Percentiles rank a stretch among this genome's conserved stretches.
Conservation (phyloP, 2,888 invertebrate genomes). For the Stenotaenia linearis region DNA sequence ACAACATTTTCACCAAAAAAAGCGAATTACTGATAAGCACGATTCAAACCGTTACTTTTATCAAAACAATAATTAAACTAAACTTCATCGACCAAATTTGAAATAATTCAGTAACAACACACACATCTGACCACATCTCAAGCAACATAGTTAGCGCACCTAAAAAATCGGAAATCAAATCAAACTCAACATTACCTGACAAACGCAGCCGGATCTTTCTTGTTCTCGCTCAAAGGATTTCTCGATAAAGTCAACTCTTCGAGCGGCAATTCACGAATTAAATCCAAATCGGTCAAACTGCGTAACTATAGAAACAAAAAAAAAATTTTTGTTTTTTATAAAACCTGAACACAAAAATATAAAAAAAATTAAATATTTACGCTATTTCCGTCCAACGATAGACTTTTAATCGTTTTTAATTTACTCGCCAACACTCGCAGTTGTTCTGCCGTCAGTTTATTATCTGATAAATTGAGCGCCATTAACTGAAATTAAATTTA, state of each 20-base stretch:
- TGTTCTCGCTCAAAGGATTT: slow-evolving; percentile 73
- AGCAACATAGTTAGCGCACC: slow-evolving; percentile 39
- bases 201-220: slow-evolving; percentile 67
- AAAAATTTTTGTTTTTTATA: neutral
- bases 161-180: neutral
- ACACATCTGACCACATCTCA: too few species aligned
- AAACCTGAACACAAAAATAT: neutral
- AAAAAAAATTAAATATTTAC: neutral
- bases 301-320: slow-evolving; percentile 37
- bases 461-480: neutral
- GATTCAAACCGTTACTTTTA: too few species aligned
- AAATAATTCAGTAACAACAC: too few species aligned
- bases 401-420: neutral
- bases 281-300: slow-evolving; percentile 52
- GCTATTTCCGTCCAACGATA: neutral
- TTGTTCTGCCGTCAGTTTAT: neutral
- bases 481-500: neutral
- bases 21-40: neutral
- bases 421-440: neutral
- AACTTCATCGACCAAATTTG: too few species aligned
- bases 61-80: too few species aligned
- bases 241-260: slow-evolving; percentile 70
- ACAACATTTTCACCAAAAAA: neutral
- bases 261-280: slow-evolving; percentile 63
- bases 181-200: slow-evolving; percentile 60